Base-by-base conservation (phyloP, 2,888 invertebrate species). In the Pyrochroa serraticornis region DNA sequence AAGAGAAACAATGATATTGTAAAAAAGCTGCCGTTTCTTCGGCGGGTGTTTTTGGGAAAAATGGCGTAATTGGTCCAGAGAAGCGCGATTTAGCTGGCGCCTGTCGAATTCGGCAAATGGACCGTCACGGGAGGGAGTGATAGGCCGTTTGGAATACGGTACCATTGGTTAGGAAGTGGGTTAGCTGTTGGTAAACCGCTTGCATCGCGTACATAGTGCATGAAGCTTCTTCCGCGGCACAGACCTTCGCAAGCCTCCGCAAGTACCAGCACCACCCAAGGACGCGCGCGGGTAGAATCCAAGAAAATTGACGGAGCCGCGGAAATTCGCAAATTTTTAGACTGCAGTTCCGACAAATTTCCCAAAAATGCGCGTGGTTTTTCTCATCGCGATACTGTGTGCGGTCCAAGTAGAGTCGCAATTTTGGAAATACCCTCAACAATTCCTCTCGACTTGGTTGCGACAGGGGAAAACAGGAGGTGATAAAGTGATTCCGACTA, bases 161-260 rank as follows among this genome's bases (percentile, higher is more conserved):
- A 74, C 74, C 72, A 76, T 74, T 75, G 74, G 75, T 68, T 72
- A 75, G 73, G 77, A 78, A 78, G 77, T 78, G 76, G 78, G 78
- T 78, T 78, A 78, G 73, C 69, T 73, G 68, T 68, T 74, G 71
- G 69, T 72, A 69, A 66, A 71, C 63, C 69, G 71, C 71, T 65
- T 67, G 71, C 70, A 69, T 64, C 67, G 68, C 68, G 65, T 69
- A 70, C 75, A 73, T 73, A 76, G 72, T 73, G 73, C 71, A 74
- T 73, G 72, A 71, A 75, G 73, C 73, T 70, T 73, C 74, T 74
- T 71, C 70, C 70, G 69, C 68, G 70, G 71, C 70, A 69, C 75
- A 77, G 74, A 77, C 72, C 75, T 72, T 74, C 76, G 67, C 70
- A 72, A 74, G 73, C 72, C 74, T 72, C 71, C 76, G 73, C 65